A percentile compares a stretch with the other conserved stretches of the same genome.
Conservation (phyloP, 2,797 vertebrate genomes). For the Muscicapa comitata region DNA sequence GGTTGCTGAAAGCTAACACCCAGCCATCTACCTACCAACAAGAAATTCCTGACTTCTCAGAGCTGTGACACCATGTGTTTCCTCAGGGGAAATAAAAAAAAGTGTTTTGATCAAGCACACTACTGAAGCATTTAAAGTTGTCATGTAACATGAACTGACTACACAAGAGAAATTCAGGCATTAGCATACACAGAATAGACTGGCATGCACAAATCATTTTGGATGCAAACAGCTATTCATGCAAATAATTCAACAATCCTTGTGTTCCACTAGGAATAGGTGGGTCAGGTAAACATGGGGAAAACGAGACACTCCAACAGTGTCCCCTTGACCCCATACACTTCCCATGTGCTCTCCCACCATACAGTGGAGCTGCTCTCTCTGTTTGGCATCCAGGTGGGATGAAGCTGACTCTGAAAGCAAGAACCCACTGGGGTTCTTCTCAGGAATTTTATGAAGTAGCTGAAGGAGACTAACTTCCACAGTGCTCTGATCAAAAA, state of each 20-base stretch:
- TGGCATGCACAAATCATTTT: neutral
- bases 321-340: fast-evolving
- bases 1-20: neutral
- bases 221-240: neutral
- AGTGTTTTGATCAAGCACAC: neutral
- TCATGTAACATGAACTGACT: neutral
- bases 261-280: neutral
- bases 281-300: neutral
- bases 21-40: neutral
- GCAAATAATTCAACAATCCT: neutral
- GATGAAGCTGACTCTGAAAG: neutral
- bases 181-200: neutral
- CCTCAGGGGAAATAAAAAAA: neutral
- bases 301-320: neutral
- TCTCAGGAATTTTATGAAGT: neutral
- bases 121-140: neutral
- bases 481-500: neutral
- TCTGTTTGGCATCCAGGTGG: neutral
- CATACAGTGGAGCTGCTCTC: neutral
- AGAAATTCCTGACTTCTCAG: neutral
- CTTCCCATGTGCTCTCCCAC: fast-evolving
- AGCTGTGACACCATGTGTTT: neutral
- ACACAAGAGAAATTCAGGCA: neutral
- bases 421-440: neutral
- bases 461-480: neutral